Evolutionary conservation across 64 coral and sea anemone genomes (phyloP), one percentile per base, ranked within the genome.

Genomic region (Acropora yongei): DNA sequence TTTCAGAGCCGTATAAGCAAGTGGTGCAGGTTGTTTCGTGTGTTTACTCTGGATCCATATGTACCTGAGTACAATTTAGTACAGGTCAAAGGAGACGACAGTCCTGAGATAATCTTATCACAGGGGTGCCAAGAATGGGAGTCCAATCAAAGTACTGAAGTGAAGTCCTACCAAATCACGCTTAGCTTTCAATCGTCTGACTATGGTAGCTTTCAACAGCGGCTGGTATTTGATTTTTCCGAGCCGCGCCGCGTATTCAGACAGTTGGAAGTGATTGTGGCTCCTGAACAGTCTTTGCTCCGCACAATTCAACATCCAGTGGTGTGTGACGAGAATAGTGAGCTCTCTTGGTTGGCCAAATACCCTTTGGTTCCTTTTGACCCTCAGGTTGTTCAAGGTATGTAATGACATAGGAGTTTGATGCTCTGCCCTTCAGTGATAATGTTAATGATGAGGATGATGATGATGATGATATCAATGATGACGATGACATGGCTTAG

Each of bases 191-290:
- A 83, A 11, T 93, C 92, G 1, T 46, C 86, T 9, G 57, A 85
- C 71, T 96, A 91, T 96, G 95, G 95, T 14, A 87, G 90, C 41
- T 96, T 96, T 88, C 71, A 91, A 83, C 95, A 94, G 47, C 68
- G 88, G 40, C 76, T 96, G 40, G 89, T 96, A n/a, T 96, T 96
- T 96, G 95, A 94, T 76, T 96, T 96, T 93, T 87, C 72, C 18
- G 74, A 72, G 60, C 78, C 20, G n/a, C 87, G 86, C 8, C 83
- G 77, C 11, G 90, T 96, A 61, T 89, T 88, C 81, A 83, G 95
- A 19, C 47, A 72, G 60, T 88, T 96, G 88, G 91, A 83, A 46
- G 91, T 96, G 18, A 80, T 93, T 17, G 95, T 96, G 40, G 92
- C 95, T 12, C 92, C 95, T 1, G 95, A 96, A 57, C 57, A 76